A percentile compares a stretch with the other conserved stretches of the same genome.
Evolutionary conservation across 2,888 invertebrate species (phyloP).

Genomic region (Apamea crenata): DNA sequence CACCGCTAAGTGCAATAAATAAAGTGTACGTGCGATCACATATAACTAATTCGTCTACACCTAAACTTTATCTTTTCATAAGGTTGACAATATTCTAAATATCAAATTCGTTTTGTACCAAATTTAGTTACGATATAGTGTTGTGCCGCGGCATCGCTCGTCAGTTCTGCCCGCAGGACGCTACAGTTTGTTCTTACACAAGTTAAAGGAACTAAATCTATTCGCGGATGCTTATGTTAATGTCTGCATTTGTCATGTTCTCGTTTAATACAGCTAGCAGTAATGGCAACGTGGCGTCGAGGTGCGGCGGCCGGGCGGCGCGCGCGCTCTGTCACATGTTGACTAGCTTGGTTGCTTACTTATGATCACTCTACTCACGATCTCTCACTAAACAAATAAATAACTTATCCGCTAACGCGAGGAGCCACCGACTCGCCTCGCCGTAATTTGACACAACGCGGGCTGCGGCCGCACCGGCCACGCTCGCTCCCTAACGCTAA

Average conservation of each 20-base stretch:
- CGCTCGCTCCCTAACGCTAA: constrained; percentile 75
- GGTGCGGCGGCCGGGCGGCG: constrained; percentile 66
- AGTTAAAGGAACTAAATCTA: constrained; percentile 76
- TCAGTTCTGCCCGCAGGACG: constrained; percentile 42
- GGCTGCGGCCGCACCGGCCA: constrained; percentile 66
- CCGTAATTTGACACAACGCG: constrained; percentile 82
- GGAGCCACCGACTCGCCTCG: constrained; percentile 77
- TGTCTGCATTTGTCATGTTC: constrained; percentile 77
- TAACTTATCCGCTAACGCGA: constrained; percentile 84
- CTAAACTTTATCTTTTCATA: constrained; percentile 75
- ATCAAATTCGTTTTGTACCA: constrained; percentile 88
- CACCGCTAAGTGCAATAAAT: constrained; percentile 79
- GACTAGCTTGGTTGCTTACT: constrained; percentile 89
- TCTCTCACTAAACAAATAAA: constrained; percentile 89
- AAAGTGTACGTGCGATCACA: constrained; percentile 85
- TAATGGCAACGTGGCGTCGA: constrained; percentile 85
- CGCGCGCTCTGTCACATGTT: constrained; percentile 80
- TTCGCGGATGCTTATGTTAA: constrained; percentile 68
- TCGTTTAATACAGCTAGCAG: constrained; percentile 79
- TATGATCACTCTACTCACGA: constrained; percentile 82
- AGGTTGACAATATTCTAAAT: constrained; percentile 76
- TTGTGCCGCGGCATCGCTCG: constrained; percentile 45
- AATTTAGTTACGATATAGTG: constrained; percentile 74
- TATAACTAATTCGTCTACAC: constrained; percentile 78
- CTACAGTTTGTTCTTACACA: constrained; percentile 64